Conservation (phyloP, 2,888 invertebrate species). For the Tholera decimalis region DNA sequence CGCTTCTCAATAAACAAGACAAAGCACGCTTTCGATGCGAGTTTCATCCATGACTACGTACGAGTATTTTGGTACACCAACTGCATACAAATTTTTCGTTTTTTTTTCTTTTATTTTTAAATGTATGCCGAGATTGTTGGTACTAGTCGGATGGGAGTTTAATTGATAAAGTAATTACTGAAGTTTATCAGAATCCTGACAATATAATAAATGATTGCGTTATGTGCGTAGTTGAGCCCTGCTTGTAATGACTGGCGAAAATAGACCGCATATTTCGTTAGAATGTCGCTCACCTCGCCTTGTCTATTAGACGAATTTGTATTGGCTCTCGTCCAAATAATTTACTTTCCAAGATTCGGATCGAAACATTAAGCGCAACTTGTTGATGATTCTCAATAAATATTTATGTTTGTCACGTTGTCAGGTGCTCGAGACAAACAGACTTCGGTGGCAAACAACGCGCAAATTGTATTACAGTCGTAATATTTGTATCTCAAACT, state of each 20-base stretch:
- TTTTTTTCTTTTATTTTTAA: constrained; percentile 57
- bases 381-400: constrained; percentile 65
- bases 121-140: constrained; percentile 46
- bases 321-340: constrained; percentile 85
- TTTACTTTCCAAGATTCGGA: constrained; percentile 76
- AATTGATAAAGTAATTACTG: constrained; percentile 56
- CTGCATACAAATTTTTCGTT: constrained; percentile 35
- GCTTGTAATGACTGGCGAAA: constrained; percentile 81
- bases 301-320: constrained; percentile 79
- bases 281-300: constrained; percentile 87
- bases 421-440: constrained; percentile 52
- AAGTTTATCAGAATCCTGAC: constrained; percentile 50
- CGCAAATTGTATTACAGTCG: constrained; percentile 48
- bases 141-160: constrained; percentile 23
- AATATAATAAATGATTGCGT: constrained; percentile 44
- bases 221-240: constrained; percentile 58
- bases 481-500: constrained; percentile 35
- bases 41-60: constrained; percentile 5
- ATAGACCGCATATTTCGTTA: constrained; percentile 80
- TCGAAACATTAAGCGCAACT: constrained; percentile 63
- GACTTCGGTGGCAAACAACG: constrained; percentile 44
- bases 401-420: constrained; percentile 75
- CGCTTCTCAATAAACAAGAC: constrained; percentile 39
- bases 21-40: constrained; percentile 13
- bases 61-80: constrained; percentile 54